Evolutionary conservation across 2,113 vertebrate species (phyloP).

Genomic region (Chaetodon auriga): DNA sequence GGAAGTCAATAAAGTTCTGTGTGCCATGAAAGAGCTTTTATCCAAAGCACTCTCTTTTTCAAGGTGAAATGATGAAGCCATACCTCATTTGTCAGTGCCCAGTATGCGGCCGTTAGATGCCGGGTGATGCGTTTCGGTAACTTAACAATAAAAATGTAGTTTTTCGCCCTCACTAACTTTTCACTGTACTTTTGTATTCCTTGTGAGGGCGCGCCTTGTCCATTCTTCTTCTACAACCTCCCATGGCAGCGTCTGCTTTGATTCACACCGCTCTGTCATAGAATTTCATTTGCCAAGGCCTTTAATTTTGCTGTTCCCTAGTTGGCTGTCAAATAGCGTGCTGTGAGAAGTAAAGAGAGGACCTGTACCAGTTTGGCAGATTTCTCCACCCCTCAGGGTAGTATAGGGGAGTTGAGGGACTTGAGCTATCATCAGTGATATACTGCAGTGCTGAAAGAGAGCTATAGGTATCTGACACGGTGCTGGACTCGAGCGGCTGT

Average conservation of each 20-base stretch:
- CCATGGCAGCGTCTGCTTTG: conserved; percentile 61
- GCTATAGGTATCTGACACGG: conserved; percentile 52
- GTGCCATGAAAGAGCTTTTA: conserved; percentile 39
- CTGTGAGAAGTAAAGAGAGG: conserved; percentile 60
- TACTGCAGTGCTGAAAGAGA: conserved; percentile 64
- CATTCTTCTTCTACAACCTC: conserved; percentile 52
- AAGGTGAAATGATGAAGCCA: conserved; percentile 67
- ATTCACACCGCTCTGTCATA: conserved; percentile 71
- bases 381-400: conserved; percentile 65
- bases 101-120: conserved; percentile 37
- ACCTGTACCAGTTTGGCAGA: conserved; percentile 68
- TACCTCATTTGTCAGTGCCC: conserved; percentile 52
- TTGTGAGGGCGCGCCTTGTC: conserved; percentile 32
- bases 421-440: conserved; percentile 73
- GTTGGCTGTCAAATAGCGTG: conserved; percentile 71
- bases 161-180: conserved; percentile 41
- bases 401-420: conserved; percentile 60
- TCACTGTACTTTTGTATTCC: conserved; percentile 48
- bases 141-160: conserved; percentile 13
- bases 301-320: conserved; percentile 72
- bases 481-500: conserved; percentile 3
- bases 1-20: conserved; percentile 59
- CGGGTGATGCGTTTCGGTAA: conserved; percentile 40
- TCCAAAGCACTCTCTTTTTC: conserved; percentile 43
- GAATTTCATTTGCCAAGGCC: conserved; percentile 75